phyloP scores from a whole-genome alignment of 2,888 invertebrate species.

The Clunio marinus region DNA sequence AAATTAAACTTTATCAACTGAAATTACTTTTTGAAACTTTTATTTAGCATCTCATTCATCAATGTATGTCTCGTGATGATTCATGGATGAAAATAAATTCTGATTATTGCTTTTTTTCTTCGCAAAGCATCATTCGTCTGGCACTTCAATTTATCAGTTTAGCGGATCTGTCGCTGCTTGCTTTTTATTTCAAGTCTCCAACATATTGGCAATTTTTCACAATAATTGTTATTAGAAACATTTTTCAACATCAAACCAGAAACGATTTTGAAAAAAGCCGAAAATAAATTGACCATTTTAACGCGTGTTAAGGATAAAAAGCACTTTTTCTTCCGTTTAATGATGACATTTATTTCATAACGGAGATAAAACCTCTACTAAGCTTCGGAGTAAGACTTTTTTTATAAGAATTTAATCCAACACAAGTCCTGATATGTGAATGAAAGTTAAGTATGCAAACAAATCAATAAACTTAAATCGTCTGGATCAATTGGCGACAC shows the following conservation, averaged over 20 bases:
- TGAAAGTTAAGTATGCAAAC: too few species aligned
- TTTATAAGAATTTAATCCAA: too few species aligned
- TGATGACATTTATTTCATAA: constrained; percentile 13
- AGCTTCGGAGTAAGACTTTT: too few species aligned
- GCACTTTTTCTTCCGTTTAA: not conserved
- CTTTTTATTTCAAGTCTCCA: not conserved
- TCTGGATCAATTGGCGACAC: too few species aligned
- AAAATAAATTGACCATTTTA: constrained; percentile 17
- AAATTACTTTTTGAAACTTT: too few species aligned
- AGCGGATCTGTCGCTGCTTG: not conserved
- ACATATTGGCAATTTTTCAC: not conserved
- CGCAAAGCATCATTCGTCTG: not conserved
- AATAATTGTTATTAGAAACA: not conserved
- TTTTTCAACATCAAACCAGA: not conserved
- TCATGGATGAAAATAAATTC: not conserved
- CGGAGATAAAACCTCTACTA: too few species aligned
- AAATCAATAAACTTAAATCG: too few species aligned
- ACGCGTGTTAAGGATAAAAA: not conserved
- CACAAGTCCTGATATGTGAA: too few species aligned
- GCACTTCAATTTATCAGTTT: not conserved
- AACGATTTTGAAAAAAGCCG: not conserved
- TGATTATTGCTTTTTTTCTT: constrained; percentile 4
- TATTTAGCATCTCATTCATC: too few species aligned
- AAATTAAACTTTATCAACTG: too few species aligned
- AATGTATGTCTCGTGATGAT: too few species aligned